Conservation (phyloP, 1,140 invertebrate species). For the Rhynchophorus ferrugineus region DNA sequence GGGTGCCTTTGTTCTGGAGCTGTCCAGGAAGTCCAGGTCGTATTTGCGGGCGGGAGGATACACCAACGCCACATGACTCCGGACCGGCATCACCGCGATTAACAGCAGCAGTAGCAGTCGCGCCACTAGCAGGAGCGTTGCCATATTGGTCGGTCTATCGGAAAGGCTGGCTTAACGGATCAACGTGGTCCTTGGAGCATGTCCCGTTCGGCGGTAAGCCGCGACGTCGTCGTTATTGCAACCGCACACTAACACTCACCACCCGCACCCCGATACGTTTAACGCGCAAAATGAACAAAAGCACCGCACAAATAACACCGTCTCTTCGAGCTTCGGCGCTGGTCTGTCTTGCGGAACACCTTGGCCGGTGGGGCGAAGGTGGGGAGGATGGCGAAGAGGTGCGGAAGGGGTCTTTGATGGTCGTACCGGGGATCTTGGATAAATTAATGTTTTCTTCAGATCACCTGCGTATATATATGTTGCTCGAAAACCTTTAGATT, state of each 20-base stretch:
- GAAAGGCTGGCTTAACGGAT: no score
- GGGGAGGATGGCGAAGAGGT: background rate
- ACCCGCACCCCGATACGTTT: no score
- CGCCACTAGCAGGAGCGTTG: background rate
- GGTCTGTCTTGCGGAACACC: background rate
- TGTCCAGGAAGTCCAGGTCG: constrained; percentile 91
- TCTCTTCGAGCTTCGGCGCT: background rate
- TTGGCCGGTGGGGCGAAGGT: background rate
- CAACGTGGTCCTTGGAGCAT: no score
- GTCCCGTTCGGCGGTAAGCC: no score
- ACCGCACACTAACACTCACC: no score
- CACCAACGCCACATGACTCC: constrained; percentile 77
- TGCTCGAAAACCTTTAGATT: no score
- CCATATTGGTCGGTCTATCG: background rate
- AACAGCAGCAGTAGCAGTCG: background rate
- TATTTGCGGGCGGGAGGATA: constrained; percentile 79
- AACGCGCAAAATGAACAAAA: no score
- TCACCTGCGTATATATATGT: no score
- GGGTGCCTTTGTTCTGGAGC: constrained; percentile 77
- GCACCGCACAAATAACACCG: background rate
- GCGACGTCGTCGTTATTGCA: no score
- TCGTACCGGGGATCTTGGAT: no score
- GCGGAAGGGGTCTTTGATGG: background rate
- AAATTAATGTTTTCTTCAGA: no score
- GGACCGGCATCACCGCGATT: constrained; percentile 6